These are phyloP conservation scores for Helicoverpa assulta DNA, from an alignment of 2,888 invertebrate genomes.

Conservation along the genomic window DNA sequence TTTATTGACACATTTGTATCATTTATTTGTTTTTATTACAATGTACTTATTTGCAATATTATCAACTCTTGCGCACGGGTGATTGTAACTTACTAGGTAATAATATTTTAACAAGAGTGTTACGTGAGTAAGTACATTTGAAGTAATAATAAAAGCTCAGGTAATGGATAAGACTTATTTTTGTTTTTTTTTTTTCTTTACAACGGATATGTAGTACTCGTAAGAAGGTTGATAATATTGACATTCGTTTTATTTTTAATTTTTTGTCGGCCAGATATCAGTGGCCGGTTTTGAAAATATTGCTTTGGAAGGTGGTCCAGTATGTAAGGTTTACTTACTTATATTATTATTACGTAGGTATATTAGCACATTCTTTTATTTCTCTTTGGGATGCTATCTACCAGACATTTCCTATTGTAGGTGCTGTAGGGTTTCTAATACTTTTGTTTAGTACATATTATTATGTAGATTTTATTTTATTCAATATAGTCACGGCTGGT, in stretches of 20 bases:
- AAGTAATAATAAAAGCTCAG: conserved; percentile 5
- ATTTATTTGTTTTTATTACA: no score
- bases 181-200: no score
- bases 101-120: background rate
- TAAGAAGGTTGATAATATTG: background rate
- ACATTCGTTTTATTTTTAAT: background rate
- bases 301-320: background rate
- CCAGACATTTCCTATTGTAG: no score
- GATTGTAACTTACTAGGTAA: background rate
- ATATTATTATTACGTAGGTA: no score
- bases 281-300: no score
- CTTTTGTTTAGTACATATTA: no score
- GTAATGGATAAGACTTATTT: background rate
- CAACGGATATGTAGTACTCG: background rate
- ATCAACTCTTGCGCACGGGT: background rate
- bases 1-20: background rate
- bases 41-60: background rate
- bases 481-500: no score
- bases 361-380: no score
- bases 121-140: background rate
- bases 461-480: no score
- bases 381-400: no score
- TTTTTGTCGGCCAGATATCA: background rate
- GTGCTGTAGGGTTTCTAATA: no score
- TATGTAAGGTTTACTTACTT: background rate